Evolutionary conservation across 2,797 vertebrate species (phyloP).

Genomic region (Lates japonicus): DNA sequence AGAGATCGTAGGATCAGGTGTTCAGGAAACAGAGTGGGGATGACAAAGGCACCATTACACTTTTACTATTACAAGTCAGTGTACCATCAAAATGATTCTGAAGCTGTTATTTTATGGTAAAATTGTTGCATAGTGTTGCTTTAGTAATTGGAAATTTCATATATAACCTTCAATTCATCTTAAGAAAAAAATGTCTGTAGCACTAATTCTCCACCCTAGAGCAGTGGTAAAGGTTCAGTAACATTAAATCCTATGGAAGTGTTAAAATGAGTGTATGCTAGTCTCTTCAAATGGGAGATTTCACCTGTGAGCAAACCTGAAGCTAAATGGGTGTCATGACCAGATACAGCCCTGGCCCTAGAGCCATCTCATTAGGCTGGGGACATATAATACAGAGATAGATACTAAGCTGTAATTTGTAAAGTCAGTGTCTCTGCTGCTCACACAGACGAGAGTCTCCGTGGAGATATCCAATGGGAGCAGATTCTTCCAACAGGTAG

Average conservation of each 20-base stretch:
- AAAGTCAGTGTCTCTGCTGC: constrained; percentile 88
- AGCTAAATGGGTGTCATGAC: neutral
- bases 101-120: too few species aligned
- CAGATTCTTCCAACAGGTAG: constrained; percentile 94
- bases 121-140: too few species aligned
- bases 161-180: too few species aligned
- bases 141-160: too few species aligned
- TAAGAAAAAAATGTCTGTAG: too few species aligned
- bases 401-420: constrained; percentile 50
- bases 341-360: neutral
- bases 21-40: too few species aligned
- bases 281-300: neutral
- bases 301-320: neutral
- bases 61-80: too few species aligned
- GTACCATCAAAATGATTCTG: too few species aligned
- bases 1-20: too few species aligned
- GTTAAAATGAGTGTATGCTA: neutral
- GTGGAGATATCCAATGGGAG: constrained; percentile 93
- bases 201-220: too few species aligned
- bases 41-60: too few species aligned
- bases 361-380: neutral
- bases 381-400: neutral
- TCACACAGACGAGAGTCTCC: constrained; percentile 94
- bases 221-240: neutral
- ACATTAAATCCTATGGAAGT: neutral